Base-by-base conservation (phyloP, 2,888 invertebrate species). In the Nomada goodeniana region DNA sequence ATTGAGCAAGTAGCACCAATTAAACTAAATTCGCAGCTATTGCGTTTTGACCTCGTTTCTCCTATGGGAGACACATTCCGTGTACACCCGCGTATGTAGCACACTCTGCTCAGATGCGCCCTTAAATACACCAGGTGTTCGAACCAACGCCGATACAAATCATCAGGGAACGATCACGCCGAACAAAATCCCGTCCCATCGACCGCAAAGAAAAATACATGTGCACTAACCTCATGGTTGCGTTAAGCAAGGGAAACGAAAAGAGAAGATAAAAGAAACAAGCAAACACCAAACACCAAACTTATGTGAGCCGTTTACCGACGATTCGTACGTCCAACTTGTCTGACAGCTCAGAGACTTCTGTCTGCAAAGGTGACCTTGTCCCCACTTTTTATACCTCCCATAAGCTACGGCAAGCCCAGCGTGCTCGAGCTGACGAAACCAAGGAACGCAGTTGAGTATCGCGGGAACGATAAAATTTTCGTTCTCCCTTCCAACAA, bases 341-440 rank as follows among this genome's bases (percentile, higher is more conserved):
- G 80, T 89, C 89, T 90, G 91, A 91, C 91, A 90, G 90, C 87
- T 91, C 80, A 78, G 70, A 87, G 88, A 84, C 84, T 86, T 89
- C 86, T 91, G 90, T 89, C 88, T 81, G 79, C 73, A 82, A 89
- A 92, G 90, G 91, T 92, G 92, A 93, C 93, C 93, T 93, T 93
- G 90, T 86, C 90, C 90, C 91, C 89, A 88, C 90, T 88, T 93
- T 92, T 91, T 91, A 91, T 89, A 90, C 82, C 44, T 47, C 65
- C 64, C 71, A 74, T 59, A 75, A 42, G 60, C 72, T 53, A 26
- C 47, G 36, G 20, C 23, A 44, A 47, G 36, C 59, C 20, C 50
- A 69, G 61, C 52, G 74, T 9, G 26, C 10, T 11, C n/a, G 26
- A 11, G 67, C 57, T 73, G 75, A 75, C 53, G 70, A 76, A 80